Conservation (phyloP, 2,888 invertebrate species). For the Drosophila neonasuta region DNA sequence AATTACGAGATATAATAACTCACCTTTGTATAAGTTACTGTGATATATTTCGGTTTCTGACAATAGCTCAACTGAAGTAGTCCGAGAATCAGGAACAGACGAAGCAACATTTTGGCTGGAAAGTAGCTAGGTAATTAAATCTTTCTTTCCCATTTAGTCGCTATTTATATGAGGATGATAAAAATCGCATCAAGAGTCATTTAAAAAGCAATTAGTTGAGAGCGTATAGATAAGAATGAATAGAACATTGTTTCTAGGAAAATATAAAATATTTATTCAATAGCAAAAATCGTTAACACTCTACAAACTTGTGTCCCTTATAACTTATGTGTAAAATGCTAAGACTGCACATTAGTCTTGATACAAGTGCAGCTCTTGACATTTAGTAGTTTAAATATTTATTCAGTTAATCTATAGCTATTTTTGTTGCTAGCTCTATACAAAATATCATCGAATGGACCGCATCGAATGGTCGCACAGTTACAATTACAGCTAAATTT, state of each 20-base stretch:
- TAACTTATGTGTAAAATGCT: constrained; percentile 27
- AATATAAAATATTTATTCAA: constrained; percentile 72
- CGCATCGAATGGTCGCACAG: constrained; percentile 15
- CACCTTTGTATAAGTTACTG: constrained; percentile 46
- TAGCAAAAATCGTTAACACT: constrained; percentile 61
- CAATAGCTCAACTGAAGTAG: constrained; percentile 22
- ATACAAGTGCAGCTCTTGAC: constrained; percentile 37
- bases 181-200: constrained; percentile 35
- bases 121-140: constrained; percentile 15
- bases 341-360: constrained; percentile 34
- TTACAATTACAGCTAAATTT: constrained; percentile 28
- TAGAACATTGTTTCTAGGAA: constrained; percentile 57
- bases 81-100: constrained; percentile 35
- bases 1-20: not conserved
- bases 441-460: constrained; percentile 33
- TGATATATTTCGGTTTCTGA: constrained; percentile 31
- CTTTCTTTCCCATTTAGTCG: not conserved
- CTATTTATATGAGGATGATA: constrained; percentile 39
- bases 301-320: constrained; percentile 61
- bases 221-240: constrained; percentile 1
- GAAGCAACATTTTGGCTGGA: constrained; percentile 38
- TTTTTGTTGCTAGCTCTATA: constrained; percentile 38
- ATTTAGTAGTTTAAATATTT: constrained; percentile 42
- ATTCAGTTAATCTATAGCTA: constrained; percentile 45
- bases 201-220: constrained; percentile 56